Base-by-base conservation (phyloP, 2,888 invertebrate species). In the Agonopterix subpropinquella region DNA sequence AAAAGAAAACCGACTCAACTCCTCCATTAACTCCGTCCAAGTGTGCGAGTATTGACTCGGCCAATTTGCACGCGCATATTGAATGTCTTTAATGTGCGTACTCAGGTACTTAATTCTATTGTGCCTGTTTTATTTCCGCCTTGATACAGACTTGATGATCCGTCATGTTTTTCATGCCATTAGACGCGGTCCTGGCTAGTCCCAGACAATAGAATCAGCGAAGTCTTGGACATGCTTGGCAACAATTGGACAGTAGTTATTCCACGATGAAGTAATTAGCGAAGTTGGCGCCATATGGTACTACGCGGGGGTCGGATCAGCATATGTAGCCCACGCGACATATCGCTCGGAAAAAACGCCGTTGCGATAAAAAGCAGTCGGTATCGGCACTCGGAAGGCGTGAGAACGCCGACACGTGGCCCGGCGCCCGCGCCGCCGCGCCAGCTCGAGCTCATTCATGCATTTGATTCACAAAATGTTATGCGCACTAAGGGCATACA, bases 361-460 rank as follows among this genome's bases (percentile, higher is more conserved):
- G 70, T 70, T 59, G 68, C 75, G 77, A 82, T 79, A 85, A 85
- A 84, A 85, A 84, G 79, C 73, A 69, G 68, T 65, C 73, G 65
- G 59, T 61, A 65, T 62, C 64, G 63, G 59, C 28, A 28, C 28
- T 28, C 28, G 28, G 28, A 28, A 55, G 50, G 76, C 86, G 87
- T 87, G 86, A 86, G 86, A 87, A 88, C 84, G 58, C 47, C 70
- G 80, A 73, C 86, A 86, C 85, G 87, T 86, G 86, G 80, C 80
- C 64, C 61, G 61, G 64, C 73, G 70, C 68, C 63, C 72, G 73
- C 18, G 18, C 18, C 18, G 80, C 73, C 86, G 86, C 85, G 87
- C 65, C 61, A 61, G 64, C 73, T 70, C 68, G 63, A 72, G 28
- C 78, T 79, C 86, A 87, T 87, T 87, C 87, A 87, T 82, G 78